Evolutionary conservation across 2,888 invertebrate species (phyloP).

Genomic region (Eupithecia vulgata): DNA sequence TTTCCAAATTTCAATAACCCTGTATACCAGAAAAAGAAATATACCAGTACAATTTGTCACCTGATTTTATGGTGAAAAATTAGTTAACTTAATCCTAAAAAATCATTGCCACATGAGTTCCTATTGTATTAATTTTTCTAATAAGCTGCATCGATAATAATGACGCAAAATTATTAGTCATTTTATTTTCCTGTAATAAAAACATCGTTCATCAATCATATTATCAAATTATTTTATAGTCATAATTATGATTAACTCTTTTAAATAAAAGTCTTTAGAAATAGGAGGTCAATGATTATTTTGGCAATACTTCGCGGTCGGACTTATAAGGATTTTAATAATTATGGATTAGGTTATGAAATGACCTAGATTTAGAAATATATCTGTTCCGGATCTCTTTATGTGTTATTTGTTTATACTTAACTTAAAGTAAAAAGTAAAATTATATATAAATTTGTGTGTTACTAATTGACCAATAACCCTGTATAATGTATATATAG

Average conservation of each 20-base stretch:
- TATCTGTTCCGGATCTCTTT: not conserved
- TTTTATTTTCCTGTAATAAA: conserved; percentile 2
- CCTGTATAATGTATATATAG: too few relatives aligned
- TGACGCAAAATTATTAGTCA: not conserved
- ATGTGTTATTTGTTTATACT: too few relatives aligned
- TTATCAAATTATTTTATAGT: not conserved
- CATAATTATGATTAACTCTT: not conserved
- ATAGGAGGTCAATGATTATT: not conserved
- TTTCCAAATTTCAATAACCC: not conserved
- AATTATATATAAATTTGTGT: too few relatives aligned
- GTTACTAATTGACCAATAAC: too few relatives aligned
- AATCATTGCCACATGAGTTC: not conserved
- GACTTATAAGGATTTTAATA: not conserved
- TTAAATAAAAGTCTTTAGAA: not conserved
- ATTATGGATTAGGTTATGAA: not conserved
- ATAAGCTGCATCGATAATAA: not conserved
- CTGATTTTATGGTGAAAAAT: not conserved
- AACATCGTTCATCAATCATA: not conserved
- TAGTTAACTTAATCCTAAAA: not conserved
- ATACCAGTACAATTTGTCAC: not conserved
- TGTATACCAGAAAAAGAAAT: too few relatives aligned
- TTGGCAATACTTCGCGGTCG: not conserved
- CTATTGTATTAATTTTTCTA: not conserved
- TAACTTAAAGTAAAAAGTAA: too few relatives aligned
- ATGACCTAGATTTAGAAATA: conserved; percentile 2